Base-by-base conservation (phyloP, 2,797 vertebrate species). In the Enteromius afrohamiltoni region DNA sequence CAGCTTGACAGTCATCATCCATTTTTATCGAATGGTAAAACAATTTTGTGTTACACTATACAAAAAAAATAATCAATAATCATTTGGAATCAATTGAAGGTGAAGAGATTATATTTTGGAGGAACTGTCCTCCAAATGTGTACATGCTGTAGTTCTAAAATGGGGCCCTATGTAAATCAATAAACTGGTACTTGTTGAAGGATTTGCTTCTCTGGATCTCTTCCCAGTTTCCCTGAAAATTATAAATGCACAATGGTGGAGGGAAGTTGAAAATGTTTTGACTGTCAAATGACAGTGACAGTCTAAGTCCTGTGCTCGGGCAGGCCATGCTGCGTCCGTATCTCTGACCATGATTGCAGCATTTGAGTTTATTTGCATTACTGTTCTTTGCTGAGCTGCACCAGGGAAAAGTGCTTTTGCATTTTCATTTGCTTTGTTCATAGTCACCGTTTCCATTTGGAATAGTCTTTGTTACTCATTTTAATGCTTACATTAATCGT, bases 141-240 rank as follows among this genome's bases (percentile, higher is more conserved):
- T 58, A 31, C 21, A 62, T 76, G 51, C n/a, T 76, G 17, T n/a
- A 17, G 31, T 69, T n/a, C 31, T 71, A 60, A 51, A 65, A 65
- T 4, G 19, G 47, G 58, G 19, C 62, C 49, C 84, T 71, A 64
- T 87, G 37, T 64, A 65, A 82, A 73, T 74, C 58, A 85, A 79
- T 77, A 71, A 82, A 42, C 55, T 83, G 11, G 65, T 71, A 86
- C 89, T 53, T 87, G 68, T 73, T 55, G 87, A 71, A 77, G 65
- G 53, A 70, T 83, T 60, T 77, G 79, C 74, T 83, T 73, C 47
- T 89, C 88, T 90, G 88, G 91, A 90, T 87, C 78, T 88, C 88
- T 88, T 83, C 86, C 89, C 91, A 89, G 93, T 94, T 93, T 94
- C 92, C 92, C 92, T 94, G 93, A 93, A 94, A 95, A 94, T 92